Conservation (phyloP, 2,113 vertebrate species). For the Oplegnathus fasciatus region DNA sequence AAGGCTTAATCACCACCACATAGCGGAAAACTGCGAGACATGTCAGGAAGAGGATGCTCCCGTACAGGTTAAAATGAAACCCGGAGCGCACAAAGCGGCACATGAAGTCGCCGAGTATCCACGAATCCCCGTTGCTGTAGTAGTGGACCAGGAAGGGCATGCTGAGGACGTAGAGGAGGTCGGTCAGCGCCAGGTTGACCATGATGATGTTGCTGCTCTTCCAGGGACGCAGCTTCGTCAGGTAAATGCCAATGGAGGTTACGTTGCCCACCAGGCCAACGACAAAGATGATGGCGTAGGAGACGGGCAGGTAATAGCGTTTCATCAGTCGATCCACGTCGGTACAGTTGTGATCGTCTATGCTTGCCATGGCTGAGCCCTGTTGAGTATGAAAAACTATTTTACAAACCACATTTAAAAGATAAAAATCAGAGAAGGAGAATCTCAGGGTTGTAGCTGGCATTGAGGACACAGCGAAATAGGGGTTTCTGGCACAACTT, state of each 20-base stretch:
- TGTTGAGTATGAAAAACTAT: slow-evolving; percentile 9
- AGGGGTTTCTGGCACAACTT: too few relatives aligned
- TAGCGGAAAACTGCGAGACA: slow-evolving; percentile 77
- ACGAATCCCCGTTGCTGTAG: slow-evolving; percentile 64
- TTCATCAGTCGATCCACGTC: slow-evolving; percentile 49
- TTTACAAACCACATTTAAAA: background rate
- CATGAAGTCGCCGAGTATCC: slow-evolving; percentile 73
- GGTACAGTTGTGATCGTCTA: slow-evolving; percentile 49
- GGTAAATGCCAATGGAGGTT: slow-evolving; percentile 67
- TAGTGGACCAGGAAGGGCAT: slow-evolving; percentile 84
- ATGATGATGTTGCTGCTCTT: slow-evolving; percentile 83
- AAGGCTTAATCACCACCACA: slow-evolving; percentile 69
- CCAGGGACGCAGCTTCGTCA: slow-evolving; percentile 80
- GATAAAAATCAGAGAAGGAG: background rate
- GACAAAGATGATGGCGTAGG: slow-evolving; percentile 69
- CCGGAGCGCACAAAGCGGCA: slow-evolving; percentile 75
- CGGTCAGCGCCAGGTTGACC: slow-evolving; percentile 83
- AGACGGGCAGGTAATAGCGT: slow-evolving; percentile 68
- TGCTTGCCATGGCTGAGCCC: slow-evolving; percentile 41
- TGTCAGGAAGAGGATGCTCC: slow-evolving; percentile 81
- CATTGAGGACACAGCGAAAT: background rate
- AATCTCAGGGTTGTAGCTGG: background rate
- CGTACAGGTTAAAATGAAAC: slow-evolving; percentile 81
- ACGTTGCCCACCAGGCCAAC: slow-evolving; percentile 76
- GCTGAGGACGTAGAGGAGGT: slow-evolving; percentile 82